Conservation (phyloP, 2,113 vertebrate genomes). For the Tinamus guttatus region DNA sequence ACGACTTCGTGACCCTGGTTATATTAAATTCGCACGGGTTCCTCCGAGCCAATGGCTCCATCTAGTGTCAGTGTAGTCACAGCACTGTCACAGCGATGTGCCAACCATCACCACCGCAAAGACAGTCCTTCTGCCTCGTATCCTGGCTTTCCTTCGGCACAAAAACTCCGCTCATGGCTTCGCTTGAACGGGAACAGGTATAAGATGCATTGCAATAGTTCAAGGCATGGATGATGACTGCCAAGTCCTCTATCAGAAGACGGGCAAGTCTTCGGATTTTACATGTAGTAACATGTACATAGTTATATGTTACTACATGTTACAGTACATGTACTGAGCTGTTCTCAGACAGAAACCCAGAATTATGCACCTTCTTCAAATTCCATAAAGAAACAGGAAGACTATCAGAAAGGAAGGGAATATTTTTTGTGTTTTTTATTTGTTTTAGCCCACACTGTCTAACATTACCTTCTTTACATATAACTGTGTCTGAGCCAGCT, state of each 20-base stretch:
- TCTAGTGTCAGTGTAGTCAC: background rate
- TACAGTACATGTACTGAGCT: background rate
- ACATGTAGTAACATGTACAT: background rate
- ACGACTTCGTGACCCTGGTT: accelerated
- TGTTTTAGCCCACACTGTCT: background rate
- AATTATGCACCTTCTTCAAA: background rate
- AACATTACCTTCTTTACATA: background rate
- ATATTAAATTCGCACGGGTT: accelerated
- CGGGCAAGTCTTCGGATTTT: background rate
- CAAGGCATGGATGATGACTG: background rate
- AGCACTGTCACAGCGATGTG: background rate
- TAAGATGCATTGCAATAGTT: background rate
- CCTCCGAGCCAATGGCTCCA: background rate
- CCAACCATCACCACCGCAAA: background rate
- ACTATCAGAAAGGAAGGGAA: background rate
- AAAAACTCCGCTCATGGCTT: accelerated
- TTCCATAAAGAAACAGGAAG: background rate
- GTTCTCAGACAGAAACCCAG: background rate
- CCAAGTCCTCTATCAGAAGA: background rate
- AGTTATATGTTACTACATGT: no score
- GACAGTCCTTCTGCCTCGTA: background rate
- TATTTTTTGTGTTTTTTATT: background rate
- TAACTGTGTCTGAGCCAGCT: background rate
- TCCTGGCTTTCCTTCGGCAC: background rate
- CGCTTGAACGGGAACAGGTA: background rate